phyloP scores from a whole-genome alignment of 2,797 vertebrate genomes.

The Phataginus tetradactyla region DNA sequence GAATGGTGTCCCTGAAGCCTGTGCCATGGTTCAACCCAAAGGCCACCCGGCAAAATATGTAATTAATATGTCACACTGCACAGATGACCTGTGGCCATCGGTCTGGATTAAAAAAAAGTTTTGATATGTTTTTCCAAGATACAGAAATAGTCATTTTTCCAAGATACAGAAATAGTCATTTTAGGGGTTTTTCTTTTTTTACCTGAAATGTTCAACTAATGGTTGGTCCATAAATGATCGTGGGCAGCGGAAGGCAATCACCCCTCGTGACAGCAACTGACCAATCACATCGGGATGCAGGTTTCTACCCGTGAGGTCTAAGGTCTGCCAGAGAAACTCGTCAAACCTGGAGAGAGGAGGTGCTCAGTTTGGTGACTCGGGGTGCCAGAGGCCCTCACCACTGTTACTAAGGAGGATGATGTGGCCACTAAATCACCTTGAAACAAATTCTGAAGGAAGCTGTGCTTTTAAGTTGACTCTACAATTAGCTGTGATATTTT shows the following conservation, averaged over 20 bases:
- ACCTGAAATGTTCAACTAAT: slow-evolving; percentile 87
- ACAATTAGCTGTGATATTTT: background rate
- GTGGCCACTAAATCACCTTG: background rate
- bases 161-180: background rate
- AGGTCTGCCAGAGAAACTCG: slow-evolving; percentile 94
- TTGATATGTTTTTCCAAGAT: background rate
- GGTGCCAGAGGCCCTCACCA: background rate
- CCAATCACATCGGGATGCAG: slow-evolving; percentile 88
- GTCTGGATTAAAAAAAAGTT: background rate
- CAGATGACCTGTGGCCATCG: background rate
- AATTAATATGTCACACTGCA: background rate
- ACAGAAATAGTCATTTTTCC: background rate
- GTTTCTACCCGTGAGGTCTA: slow-evolving; percentile 92
- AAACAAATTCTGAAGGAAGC: background rate
- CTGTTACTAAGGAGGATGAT: accelerated
- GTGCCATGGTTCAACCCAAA: background rate
- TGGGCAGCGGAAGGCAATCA: slow-evolving; percentile 92
- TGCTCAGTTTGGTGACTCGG: background rate
- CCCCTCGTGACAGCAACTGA: slow-evolving; percentile 89
- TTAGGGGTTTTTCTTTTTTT: slow-evolving; percentile 72
- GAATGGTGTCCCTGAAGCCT: background rate
- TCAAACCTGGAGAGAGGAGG: slow-evolving; percentile 89
- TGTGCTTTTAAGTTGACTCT: background rate
- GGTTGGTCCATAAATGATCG: slow-evolving; percentile 90
- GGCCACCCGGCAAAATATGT: background rate